Evolutionary conservation across 2,113 vertebrate genomes (phyloP), one percentile per base, ranked within the genome.

Genomic region (Melanerpes formicivorus): DNA sequence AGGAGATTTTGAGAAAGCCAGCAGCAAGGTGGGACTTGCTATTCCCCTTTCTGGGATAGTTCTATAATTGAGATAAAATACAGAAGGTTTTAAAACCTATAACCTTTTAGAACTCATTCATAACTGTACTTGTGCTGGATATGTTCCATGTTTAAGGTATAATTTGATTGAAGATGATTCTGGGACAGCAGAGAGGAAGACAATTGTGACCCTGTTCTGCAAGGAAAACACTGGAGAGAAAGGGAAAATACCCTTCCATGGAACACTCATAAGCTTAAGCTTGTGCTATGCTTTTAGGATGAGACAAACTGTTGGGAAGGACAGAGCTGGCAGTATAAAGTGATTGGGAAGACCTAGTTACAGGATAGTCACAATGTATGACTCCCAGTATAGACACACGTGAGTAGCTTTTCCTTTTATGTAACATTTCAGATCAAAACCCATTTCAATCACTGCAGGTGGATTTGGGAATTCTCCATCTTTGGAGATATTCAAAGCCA

Each of bases 1-100:
- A 0, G 95, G 94, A 93, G 96, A 95, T 44, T 98, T 98, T 69
- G 94, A 96, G 58, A 98, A 97, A 42, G 94, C 72, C 89, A 98
- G 97, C 60, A 97, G 94, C 40, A 88, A 92, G 10, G 81, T 32
- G 21, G 97, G 97, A 34, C 96, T 90, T 9, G 69, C 15, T 58
- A 52, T 13, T 42, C 76, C 86, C 25, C 80, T 96, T 63, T 29
- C 95, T 70, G 95, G 96, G 77, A 92, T 91, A 76, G 82, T 95
- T 88, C 98, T 98, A 4, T 18, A 81, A 85, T 46, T 62, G 11
- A 95, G 46, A 93, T 16, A 87, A 71, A 90, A 78, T 2, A 62
- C 2, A 85, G 22, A 88, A 56, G 5, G 0, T 25, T 91, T 64
- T 77, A 19, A 18, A 58, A 69, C 1, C 0, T 29, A 29, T 30